Base-by-base conservation (phyloP, 2,888 invertebrate species). In the Ormyrus nitidulus region DNA sequence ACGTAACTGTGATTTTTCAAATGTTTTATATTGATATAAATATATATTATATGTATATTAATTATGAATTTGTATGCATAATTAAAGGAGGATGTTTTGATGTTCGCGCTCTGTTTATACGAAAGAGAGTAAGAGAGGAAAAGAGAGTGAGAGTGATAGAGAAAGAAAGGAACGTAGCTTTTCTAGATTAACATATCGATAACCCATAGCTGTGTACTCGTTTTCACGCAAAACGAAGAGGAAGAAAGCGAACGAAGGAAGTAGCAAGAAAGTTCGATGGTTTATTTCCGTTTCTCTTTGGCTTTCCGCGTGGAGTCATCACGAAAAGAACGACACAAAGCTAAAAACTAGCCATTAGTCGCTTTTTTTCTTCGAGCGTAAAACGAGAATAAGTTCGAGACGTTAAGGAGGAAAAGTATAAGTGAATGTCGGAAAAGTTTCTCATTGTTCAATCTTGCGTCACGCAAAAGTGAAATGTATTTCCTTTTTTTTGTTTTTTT, bases 1-100 rank as follows among this genome's bases (percentile, higher is more conserved):
- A 86, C 88, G 86, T 89, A 88, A 88, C 89, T 89, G 89, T 89
- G 89, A 89, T 89, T 89, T 87, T 88, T 89, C 86, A 87, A 87
- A 87, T 89, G 86, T 89, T 88, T 89, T 88, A 85, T 86, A 86
- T 85, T 85, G 84, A 85, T 84, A 86, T 84, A 83, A 85, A 84
- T 82, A 83, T 82, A 84, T 84, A 81, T 83, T 82, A 83, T 85
- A 86, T 86, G 86, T 84, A 85, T 84, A 86, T 84, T 83, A 85
- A 86, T 85, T 86, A 86, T 86, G 86, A 83, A 86, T 88, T 88
- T 87, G 83, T 88, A 87, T 83, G 86, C 84, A 86, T 87, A 88
- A 88, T 85, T 77, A 77, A 83, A 84, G 84, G 82, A 87, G 78
- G 83, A 87, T 86, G 84, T 80, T 86, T 87, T 82, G 83, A 85